A percentile compares a stretch with the other conserved stretches of the same genome.
phyloP scores from a whole-genome alignment of 2,888 invertebrate genomes.

The Cinara cedri region DNA sequence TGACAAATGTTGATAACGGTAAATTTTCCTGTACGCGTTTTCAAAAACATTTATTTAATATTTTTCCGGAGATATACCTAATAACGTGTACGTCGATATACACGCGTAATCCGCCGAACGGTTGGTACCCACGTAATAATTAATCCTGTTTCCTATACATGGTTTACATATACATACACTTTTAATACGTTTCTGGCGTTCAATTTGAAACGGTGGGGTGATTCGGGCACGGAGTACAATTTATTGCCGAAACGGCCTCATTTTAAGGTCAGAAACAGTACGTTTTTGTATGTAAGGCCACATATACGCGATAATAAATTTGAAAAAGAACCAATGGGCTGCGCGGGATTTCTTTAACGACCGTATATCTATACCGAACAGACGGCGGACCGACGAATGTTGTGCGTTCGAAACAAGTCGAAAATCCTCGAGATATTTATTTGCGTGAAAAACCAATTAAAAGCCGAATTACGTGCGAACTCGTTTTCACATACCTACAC shows the following conservation, averaged over 20 bases:
- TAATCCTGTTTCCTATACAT: background rate
- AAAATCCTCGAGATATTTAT: conserved; percentile 3
- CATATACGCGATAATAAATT: conserved; percentile 32
- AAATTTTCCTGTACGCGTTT: too few relatives aligned
- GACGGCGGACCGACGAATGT: conserved; percentile 8
- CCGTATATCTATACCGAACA: background rate
- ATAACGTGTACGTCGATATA: background rate
- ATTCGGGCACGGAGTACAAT: conserved; percentile 11
- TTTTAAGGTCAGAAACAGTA: conserved; percentile 15
- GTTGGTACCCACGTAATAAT: background rate
- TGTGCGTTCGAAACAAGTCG: background rate
- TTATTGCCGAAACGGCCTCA: background rate
- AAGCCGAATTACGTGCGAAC: background rate
- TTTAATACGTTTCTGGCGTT: conserved; percentile 16
- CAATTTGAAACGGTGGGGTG: conserved; percentile 22
- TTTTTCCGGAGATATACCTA: too few relatives aligned
- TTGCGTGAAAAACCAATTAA: conserved; percentile 30
- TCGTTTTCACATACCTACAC: too few relatives aligned
- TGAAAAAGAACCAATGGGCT: conserved; percentile 19
- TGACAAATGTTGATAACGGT: too few relatives aligned
- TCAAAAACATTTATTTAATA: too few relatives aligned
- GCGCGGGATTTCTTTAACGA: conserved; percentile 39
- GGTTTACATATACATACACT: background rate
- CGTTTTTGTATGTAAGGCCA: background rate
- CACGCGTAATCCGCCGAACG: background rate